Evolutionary conservation across 2,888 invertebrate species (phyloP).

Genomic region (Trichopoda pennipes): DNA sequence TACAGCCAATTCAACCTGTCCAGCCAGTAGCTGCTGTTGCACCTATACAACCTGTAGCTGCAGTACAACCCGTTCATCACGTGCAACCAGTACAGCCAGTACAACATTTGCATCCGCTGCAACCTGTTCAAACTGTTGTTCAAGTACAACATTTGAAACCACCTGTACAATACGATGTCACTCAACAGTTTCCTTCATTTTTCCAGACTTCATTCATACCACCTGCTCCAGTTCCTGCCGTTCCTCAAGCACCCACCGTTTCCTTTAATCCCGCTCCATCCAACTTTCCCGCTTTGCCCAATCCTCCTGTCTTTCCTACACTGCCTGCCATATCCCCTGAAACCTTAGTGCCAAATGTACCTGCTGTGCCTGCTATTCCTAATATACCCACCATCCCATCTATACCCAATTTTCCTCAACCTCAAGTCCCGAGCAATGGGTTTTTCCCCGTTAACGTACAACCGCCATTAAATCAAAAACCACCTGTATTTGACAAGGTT

Average conservation of each 20-base stretch:
- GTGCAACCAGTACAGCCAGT: conserved; percentile 42
- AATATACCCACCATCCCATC: conserved; percentile 70
- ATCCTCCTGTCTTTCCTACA: conserved; percentile 68
- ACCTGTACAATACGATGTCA: conserved; percentile 55
- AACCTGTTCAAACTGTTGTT: conserved; percentile 68
- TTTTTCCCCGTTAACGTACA: conserved; percentile 73
- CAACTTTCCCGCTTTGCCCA: conserved; percentile 66
- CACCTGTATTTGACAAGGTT: conserved; percentile 72
- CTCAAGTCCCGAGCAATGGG: conserved; percentile 67
- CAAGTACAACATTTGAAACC: conserved; percentile 69
- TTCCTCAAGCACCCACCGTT: conserved; percentile 65
- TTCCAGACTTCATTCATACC: conserved; percentile 69
- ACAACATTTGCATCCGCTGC: conserved; percentile 62
- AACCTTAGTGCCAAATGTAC: conserved; percentile 71
- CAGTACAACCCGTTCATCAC: conserved; percentile 45
- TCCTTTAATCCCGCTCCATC: conserved; percentile 70
- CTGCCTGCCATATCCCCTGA: conserved; percentile 67
- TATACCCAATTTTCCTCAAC: conserved; percentile 72
- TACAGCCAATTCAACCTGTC: conserved; percentile 29
- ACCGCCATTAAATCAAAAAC: conserved; percentile 75
- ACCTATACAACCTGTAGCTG: conserved; percentile 33
- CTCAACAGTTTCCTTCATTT: conserved; percentile 69
- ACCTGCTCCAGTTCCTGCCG: conserved; percentile 60
- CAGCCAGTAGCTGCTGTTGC: conserved; percentile 50
- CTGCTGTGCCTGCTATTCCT: conserved; percentile 69